Percentiles rank a stretch among this genome's conserved stretches.
Conservation (phyloP, 2,797 vertebrate species). For the Podarcis siculus region DNA sequence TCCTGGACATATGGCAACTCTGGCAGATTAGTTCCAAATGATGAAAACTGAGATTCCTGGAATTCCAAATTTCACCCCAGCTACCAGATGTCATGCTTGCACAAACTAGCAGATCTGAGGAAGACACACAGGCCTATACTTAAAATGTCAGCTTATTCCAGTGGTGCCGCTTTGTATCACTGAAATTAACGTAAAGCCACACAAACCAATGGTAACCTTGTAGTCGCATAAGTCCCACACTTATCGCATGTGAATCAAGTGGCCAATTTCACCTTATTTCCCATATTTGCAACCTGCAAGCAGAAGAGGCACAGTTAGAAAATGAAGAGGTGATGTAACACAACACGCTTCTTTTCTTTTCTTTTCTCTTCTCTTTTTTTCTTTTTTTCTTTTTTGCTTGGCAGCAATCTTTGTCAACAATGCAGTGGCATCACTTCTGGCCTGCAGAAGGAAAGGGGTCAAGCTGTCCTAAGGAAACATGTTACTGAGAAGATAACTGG, state of each 20-base stretch:
- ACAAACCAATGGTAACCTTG: neutral
- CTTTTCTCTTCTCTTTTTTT: no score
- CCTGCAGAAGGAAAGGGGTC: neutral
- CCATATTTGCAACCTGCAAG: fast-evolving
- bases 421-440: neutral
- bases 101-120: neutral
- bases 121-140: neutral
- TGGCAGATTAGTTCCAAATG: neutral
- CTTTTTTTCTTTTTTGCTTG: neutral
- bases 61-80: neutral
- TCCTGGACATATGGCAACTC: no score
- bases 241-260: neutral
- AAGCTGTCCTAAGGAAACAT: neutral
- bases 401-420: neutral
- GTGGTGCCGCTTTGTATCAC: neutral
- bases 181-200: neutral
- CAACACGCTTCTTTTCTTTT: neutral
- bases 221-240: neutral
- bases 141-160: neutral
- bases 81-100: neutral
- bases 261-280: neutral
- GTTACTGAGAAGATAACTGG: neutral
- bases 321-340: neutral
- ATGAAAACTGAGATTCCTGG: neutral
- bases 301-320: neutral